Evolutionary conservation across 2,113 vertebrate species (phyloP), one percentile per base, ranked within the genome.

Genomic region (Maccullochella peelii): DNA sequence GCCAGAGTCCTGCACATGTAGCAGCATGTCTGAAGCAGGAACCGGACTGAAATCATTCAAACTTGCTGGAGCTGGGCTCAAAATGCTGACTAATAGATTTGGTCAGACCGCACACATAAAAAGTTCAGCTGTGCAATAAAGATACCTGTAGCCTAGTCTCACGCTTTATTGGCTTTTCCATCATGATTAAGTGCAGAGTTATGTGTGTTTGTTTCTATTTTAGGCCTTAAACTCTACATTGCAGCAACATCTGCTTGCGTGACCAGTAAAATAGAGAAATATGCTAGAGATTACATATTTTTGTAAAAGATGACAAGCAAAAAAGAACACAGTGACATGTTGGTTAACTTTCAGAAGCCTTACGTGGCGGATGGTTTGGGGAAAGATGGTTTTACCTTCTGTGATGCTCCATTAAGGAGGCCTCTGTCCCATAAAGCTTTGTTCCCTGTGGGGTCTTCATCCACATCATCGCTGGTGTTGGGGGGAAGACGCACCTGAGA

Each of bases 351-450:
- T 44, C 8, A 25, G 16, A 40, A 42, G 40, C 4, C 7, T 72
- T 36, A 25, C 2, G 21, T 11, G 57, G 0, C 6, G 0, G 14
- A 57, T 10, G 0, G 62, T 40, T 30, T 38, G 8, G 1, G 25
- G 9, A 75, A 0, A 8, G 4, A 8, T 8, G 10, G 18, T 3
- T 50, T 77, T 96, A 99, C 98, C 97, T 99, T 99, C 89, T 99
- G 98, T 0, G 98, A 99, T 0, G 98, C 98, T 67, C 98, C 98
- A 8, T 99, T 99, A 11, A 99, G 98, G 18, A 99, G 96, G 0
- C 98, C 98, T 27, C 98, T 95, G 91, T 99, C 98, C 98, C 98
- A 99, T 23, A 99, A 92, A 0, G 98, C 98, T 94, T 99, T 99
- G 95, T 99, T 99, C 84, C 98, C 98, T 0, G 98, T 99, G 21